These are phyloP conservation scores for Halocynthia roretzi DNA, from an alignment of 23 tunicate species.

Conservation along the genomic window DNA sequence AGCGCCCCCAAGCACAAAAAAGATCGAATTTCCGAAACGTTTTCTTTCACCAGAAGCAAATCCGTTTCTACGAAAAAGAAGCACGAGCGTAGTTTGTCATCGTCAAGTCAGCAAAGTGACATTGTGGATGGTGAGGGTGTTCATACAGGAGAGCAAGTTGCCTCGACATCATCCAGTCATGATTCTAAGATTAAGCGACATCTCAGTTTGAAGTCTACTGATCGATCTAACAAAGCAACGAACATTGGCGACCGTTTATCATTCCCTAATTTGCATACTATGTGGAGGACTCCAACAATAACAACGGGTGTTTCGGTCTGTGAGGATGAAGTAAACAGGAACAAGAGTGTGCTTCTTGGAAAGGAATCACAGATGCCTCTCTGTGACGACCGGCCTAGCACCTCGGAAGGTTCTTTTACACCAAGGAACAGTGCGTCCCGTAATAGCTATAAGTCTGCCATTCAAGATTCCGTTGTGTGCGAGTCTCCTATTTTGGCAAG, in stretches of 20 bases:
- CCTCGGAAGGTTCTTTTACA: not conserved
- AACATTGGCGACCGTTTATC: constrained; percentile 8
- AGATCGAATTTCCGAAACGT: not conserved
- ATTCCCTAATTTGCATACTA: constrained; percentile 12
- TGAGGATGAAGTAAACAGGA: not conserved
- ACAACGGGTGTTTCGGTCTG: not conserved
- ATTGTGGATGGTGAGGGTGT: not conserved
- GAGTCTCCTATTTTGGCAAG: no score
- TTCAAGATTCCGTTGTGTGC: constrained; percentile 14
- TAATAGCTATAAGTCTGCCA: constrained; percentile 37
- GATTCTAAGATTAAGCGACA: constrained; percentile 8
- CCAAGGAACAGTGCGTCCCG: constrained; percentile 8
- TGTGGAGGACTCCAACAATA: constrained; percentile 15
- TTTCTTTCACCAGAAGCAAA: constrained; percentile 7
- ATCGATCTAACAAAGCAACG: not conserved
- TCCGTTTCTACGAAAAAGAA: not conserved
- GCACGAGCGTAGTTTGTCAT: constrained; percentile 21
- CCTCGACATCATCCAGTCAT: not conserved
- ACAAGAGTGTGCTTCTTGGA: no score
- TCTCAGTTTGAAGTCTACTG: not conserved
- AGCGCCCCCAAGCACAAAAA: constrained; percentile 3
- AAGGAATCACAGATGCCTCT: no score
- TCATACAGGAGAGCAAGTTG: not conserved
- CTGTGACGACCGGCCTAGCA: not conserved
- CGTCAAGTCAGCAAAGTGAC: constrained; percentile 21